phyloP scores from a whole-genome alignment of 2,888 invertebrate species.

The Lacanobia wlatinum region DNA sequence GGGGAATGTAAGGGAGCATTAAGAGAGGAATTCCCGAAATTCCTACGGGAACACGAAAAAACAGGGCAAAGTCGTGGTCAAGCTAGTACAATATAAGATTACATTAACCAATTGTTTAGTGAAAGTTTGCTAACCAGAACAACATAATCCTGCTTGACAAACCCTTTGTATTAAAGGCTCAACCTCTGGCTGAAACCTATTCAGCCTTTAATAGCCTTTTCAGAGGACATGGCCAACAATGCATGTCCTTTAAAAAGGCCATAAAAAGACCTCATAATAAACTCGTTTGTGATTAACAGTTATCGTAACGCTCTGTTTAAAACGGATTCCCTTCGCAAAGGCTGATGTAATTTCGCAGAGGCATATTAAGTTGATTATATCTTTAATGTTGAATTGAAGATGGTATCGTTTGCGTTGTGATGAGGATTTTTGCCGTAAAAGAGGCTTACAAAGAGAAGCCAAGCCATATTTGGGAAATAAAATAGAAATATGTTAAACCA shows the following conservation, averaged over 20 bases:
- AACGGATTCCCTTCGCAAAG: slow-evolving; percentile 25
- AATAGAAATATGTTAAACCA: too few species aligned
- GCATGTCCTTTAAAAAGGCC: slow-evolving; percentile 28
- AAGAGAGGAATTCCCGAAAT: too few species aligned
- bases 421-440: not conserved
- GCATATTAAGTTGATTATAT: slow-evolving; percentile 32
- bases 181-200: slow-evolving; percentile 6
- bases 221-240: slow-evolving; percentile 16
- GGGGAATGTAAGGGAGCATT: too few species aligned
- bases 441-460: not conserved
- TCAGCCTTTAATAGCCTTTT: slow-evolving; percentile 26
- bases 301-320: slow-evolving; percentile 58
- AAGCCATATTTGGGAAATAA: too few species aligned
- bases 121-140: not conserved
- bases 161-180: slow-evolving; percentile 9
- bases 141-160: not conserved
- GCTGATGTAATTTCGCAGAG: slow-evolving; percentile 42
- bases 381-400: slow-evolving; percentile 44
- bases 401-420: slow-evolving; percentile 34
- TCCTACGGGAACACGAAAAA: too few species aligned
- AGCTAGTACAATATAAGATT: not conserved
- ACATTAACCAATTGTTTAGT: not conserved
- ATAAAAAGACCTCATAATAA: slow-evolving; percentile 38
- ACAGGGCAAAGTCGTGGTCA: too few species aligned
- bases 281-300: slow-evolving; percentile 41